These are phyloP conservation scores for Germaria angustata DNA, from an alignment of 2,888 invertebrate species.

Conservation along the genomic window DNA sequence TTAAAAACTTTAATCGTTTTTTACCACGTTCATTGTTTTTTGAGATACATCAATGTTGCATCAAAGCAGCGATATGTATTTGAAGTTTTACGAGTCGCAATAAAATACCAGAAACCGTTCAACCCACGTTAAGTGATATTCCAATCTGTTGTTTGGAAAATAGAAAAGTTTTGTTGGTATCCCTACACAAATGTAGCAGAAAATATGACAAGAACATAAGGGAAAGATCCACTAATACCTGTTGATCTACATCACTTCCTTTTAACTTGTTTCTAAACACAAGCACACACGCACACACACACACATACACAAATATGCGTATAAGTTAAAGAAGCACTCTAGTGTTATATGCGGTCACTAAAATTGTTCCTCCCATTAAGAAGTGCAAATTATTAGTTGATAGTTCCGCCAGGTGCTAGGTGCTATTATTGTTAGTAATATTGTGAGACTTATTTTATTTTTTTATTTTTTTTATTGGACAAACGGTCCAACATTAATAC, in stretches of 20 bases:
- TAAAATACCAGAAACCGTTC: no score
- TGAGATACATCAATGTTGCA: no score
- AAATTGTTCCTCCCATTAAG: constrained; percentile 72
- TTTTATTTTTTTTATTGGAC: neutral
- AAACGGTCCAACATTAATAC: constrained; percentile 21
- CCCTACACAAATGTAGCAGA: neutral
- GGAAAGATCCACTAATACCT: constrained; percentile 37
- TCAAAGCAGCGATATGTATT: no score
- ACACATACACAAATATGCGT: neutral
- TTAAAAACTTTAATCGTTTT: no score
- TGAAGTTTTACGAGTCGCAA: no score
- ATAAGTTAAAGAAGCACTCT: neutral
- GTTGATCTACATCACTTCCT: constrained; percentile 41
- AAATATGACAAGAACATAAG: constrained; percentile 23
- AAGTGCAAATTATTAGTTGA: constrained; percentile 78
- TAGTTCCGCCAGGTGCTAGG: constrained; percentile 78
- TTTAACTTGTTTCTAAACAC: constrained; percentile 25
- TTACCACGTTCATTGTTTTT: no score
- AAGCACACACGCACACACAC: neutral
- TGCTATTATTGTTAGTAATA: constrained; percentile 69
- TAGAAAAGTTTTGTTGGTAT: neutral
- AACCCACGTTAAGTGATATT: no score
- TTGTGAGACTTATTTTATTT: neutral
- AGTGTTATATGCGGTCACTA: constrained; percentile 5
- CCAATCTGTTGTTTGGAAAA: neutral